Evolutionary conservation across 2,797 vertebrate genomes (phyloP), one percentile per base, ranked within the genome.

Genomic region (Brotula barbata): DNA sequence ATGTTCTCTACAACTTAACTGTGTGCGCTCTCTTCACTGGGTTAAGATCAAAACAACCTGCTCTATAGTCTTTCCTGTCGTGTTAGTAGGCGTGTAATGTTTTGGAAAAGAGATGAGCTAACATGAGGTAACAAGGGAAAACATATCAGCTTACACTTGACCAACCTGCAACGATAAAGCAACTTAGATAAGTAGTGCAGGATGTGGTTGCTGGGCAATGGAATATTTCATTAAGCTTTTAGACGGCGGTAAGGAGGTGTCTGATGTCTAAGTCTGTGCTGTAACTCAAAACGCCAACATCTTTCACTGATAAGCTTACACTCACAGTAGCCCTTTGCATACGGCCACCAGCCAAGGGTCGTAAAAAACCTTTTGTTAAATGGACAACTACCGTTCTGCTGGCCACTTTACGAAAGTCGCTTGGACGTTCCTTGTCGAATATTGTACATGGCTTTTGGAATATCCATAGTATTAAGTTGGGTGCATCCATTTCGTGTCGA

Each of bases 241-340:
- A 75, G 9, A 60, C 23, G n/a, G n/a, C 22, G 20, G 23, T 46
- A 19, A 37, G 37, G 34, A 22, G 46, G 64, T 53, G 47, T 73
- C 41, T 63, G 13, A 73, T 75, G 58, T 60, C 61, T 39, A 25
- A n/a, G 46, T 75, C 49, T 53, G 43, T 25, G 33, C 37, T 31
- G 68, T 19, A 67, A 64, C 41, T 65, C 39, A 44, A n/a, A n/a
- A 64, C 42, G 51, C 60, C 44, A 16, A 43, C 7, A 17, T 46
- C 19, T 46, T 28, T 19, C 28, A 23, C 36, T 16, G 16, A 42
- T 50, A 14, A 20, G 41, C 28, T 12, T 16, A 11, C 41, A 15
- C 14, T 15, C 41, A 44, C 15, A 28, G 15, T 31, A 20, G 8
- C 12, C n/a, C n/a, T n/a, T n/a, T n/a, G 13, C 25, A 11, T 3